Conservation (phyloP, 2,888 invertebrate genomes). For the Teleiodes luculella region DNA sequence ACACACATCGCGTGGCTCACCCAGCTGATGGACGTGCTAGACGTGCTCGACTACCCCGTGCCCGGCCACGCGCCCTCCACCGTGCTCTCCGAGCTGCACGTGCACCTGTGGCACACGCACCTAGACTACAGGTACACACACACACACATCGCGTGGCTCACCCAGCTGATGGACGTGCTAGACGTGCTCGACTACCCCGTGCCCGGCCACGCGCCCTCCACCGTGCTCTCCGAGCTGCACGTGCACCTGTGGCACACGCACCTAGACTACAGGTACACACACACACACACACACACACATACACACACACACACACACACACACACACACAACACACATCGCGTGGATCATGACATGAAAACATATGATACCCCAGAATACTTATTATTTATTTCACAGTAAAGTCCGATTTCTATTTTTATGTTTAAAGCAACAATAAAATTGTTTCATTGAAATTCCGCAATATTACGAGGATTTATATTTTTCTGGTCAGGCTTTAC, state of each 20-base stretch:
- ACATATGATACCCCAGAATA: no score
- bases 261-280: slow-evolving; percentile 92
- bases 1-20: slow-evolving; percentile 88
- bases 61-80: slow-evolving; percentile 92
- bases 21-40: slow-evolving; percentile 91
- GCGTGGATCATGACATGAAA: slow-evolving; percentile 91
- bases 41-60: slow-evolving; percentile 92
- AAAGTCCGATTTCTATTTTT: no score
- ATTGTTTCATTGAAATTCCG: no score
- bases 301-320: no score
- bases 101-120: slow-evolving; percentile 93
- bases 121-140: slow-evolving; percentile 91
- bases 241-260: slow-evolving; percentile 93
- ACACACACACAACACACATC: no score
- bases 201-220: slow-evolving; percentile 91
- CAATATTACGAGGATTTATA: no score
- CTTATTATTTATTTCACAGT: no score
- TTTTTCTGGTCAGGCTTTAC: no score
- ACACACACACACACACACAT: no score
- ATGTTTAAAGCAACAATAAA: no score
- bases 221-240: slow-evolving; percentile 93
- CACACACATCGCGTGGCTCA: slow-evolving; percentile 88
- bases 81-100: slow-evolving; percentile 92
- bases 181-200: slow-evolving; percentile 93
- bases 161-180: slow-evolving; percentile 91